A percentile compares a stretch with the other conserved stretches of the same genome.
Conservation (phyloP, 2,888 invertebrate species). For the Ferdinandea cuprea region DNA sequence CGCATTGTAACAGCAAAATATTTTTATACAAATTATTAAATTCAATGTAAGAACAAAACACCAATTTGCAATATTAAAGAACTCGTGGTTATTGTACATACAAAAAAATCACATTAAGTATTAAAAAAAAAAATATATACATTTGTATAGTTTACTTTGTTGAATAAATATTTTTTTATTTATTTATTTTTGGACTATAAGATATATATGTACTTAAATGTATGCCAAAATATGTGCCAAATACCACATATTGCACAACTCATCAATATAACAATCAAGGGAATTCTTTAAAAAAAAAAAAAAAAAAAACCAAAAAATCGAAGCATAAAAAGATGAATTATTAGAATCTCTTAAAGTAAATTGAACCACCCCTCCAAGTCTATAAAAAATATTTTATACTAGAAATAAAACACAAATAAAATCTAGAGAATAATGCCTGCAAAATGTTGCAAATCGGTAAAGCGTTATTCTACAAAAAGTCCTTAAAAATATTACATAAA, state of each 20-base stretch:
- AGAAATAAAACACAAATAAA: slow-evolving; percentile 41
- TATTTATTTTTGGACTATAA: slow-evolving; percentile 22
- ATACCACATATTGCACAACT: slow-evolving; percentile 74
- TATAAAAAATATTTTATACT: slow-evolving; percentile 69
- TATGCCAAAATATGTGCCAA: slow-evolving; percentile 74
- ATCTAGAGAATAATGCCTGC: slow-evolving; percentile 43
- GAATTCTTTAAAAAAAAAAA: slow-evolving; percentile 53
- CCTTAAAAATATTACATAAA: slow-evolving; percentile 31
- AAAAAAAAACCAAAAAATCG: slow-evolving; percentile 42
- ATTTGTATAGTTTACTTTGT: slow-evolving; percentile 39
- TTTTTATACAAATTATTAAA: slow-evolving; percentile 68
- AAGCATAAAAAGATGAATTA: no score
- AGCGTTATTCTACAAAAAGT: slow-evolving; percentile 28
- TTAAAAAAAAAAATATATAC: slow-evolving; percentile 46
- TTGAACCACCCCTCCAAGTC: slow-evolving; percentile 72
- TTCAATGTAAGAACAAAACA: slow-evolving; percentile 72
- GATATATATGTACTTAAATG: slow-evolving; percentile 46
- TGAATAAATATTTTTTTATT: slow-evolving; percentile 24
- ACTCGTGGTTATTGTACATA: slow-evolving; percentile 69
- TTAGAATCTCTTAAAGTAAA: slow-evolving; percentile 67
- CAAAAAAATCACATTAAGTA: slow-evolving; percentile 59
- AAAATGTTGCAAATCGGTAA: slow-evolving; percentile 50
- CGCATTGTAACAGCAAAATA: slow-evolving; percentile 39
- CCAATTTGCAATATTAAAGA: slow-evolving; percentile 68
- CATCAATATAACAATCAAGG: slow-evolving; percentile 72